Conservation (phyloP, 2,113 vertebrate species). For the Centropristis striata region DNA sequence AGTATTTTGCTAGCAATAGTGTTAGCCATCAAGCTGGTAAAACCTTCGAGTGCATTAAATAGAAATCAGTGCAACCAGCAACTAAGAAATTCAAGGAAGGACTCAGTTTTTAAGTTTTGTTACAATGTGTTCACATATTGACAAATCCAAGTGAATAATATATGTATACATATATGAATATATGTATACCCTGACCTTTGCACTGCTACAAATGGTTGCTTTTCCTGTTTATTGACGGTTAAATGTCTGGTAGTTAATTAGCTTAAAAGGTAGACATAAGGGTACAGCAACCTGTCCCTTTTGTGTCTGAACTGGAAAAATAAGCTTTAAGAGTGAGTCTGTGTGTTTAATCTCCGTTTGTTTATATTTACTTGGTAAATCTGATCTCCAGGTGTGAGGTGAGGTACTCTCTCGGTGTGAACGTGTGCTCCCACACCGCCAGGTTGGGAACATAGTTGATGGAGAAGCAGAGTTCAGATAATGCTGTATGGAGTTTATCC, state of each 20-base stretch:
- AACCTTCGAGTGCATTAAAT: too few relatives aligned
- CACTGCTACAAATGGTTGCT: background rate
- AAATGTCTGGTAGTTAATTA: background rate
- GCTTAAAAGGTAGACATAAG: background rate
- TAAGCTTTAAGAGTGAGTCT: fast-evolving
- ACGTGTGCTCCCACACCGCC: conserved; percentile 99
- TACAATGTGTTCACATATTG: too few relatives aligned
- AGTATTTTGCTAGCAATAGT: too few relatives aligned
- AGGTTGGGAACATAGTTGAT: conserved; percentile 99
- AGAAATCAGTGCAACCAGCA: too few relatives aligned
- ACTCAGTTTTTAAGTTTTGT: too few relatives aligned
- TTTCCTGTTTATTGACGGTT: background rate
- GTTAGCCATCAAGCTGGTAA: too few relatives aligned
- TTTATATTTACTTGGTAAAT: conserved; percentile 94
- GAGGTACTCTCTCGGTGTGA: conserved; percentile 97
- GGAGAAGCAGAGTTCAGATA: conserved; percentile 99
- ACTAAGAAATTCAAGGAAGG: too few relatives aligned
- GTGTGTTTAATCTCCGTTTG: background rate
- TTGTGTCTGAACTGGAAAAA: background rate
- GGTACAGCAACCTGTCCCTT: fast-evolving
- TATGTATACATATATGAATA: too few relatives aligned
- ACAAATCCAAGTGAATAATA: too few relatives aligned
- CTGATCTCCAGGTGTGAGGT: conserved; percentile 99
- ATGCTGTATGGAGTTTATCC: conserved; percentile 98
- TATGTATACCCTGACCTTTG: too few relatives aligned